These are phyloP conservation scores for Rhodinocichla rosea DNA, from an alignment of 2,113 vertebrate species.

Conservation along the genomic window DNA sequence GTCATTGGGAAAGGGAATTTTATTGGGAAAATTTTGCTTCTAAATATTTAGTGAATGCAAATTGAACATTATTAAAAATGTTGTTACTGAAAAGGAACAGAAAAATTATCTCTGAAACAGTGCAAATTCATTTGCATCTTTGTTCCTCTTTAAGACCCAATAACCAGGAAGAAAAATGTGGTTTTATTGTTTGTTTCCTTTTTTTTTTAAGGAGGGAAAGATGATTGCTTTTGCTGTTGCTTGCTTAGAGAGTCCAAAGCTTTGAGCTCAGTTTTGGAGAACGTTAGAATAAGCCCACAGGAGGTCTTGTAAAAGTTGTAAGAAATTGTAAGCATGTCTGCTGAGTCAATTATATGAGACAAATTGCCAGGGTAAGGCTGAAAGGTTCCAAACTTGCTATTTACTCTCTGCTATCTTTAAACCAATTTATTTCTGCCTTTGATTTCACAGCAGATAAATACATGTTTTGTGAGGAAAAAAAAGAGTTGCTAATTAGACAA, in stretches of 20 bases:
- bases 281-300: constrained; percentile 22
- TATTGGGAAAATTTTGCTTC: neutral
- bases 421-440: neutral
- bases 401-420: constrained; percentile 28
- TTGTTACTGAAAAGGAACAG: neutral
- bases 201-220: neutral
- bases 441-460: constrained; percentile 24
- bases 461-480: neutral
- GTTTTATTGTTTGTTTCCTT: neutral
- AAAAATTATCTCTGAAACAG: neutral
- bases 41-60: neutral
- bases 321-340: constrained; percentile 50
- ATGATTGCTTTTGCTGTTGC: neutral
- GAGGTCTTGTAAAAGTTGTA: constrained; percentile 62
- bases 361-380: constrained; percentile 29
- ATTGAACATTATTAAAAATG: neutral
- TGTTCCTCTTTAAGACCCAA: neutral
- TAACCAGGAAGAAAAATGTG: neutral
- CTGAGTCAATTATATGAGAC: constrained; percentile 46
- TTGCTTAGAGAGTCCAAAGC: neutral
- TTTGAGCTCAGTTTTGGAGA: constrained; percentile 36
- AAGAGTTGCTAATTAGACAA: neutral
- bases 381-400: constrained; percentile 23
- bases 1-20: neutral
- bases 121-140: neutral